These are phyloP conservation scores for Megamerina dolium DNA, from an alignment of 2,888 invertebrate species.

Conservation along the genomic window DNA sequence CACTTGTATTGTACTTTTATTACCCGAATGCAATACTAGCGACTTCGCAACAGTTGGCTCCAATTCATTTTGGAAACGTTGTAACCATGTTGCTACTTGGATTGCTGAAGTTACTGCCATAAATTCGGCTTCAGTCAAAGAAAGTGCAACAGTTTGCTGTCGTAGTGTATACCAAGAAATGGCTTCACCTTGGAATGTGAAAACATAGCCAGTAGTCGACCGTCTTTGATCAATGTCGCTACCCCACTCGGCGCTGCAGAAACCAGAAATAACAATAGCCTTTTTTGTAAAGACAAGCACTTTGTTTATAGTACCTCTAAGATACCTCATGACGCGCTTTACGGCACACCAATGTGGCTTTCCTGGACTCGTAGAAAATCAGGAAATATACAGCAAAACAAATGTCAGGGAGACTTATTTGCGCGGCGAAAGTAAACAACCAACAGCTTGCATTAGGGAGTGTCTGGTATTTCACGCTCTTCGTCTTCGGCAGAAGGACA, in stretches of 20 bases:
- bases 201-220: conserved; percentile 10
- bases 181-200: conserved; percentile 5
- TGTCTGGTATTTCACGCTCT: conserved; percentile 4
- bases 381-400: conserved; percentile 14
- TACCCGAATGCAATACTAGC: conserved; percentile 8
- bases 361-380: conserved; percentile 14
- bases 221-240: conserved; percentile 7
- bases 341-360: conserved; percentile 8
- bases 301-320: conserved; percentile 4
- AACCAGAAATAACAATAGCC: conserved; percentile 1
- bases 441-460: conserved; percentile 17
- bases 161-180: conserved; percentile 6
- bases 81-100: conserved; percentile 16
- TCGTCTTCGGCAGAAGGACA: conserved; percentile 12
- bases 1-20: conserved; percentile 12
- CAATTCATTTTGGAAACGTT: conserved; percentile 11
- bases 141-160: too few relatives aligned
- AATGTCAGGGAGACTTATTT: conserved; percentile 16
- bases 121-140: too few relatives aligned
- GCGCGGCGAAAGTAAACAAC: conserved; percentile 16
- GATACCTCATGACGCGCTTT: conserved; percentile 10
- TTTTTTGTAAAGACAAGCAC: conserved; percentile 1
- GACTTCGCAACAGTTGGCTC: neutral
- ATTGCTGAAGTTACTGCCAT: conserved; percentile 13
- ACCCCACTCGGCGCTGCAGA: conserved; percentile 7